Evolutionary conservation across 2,888 invertebrate genomes (phyloP).

Genomic region (Agonopterix heracliana): DNA sequence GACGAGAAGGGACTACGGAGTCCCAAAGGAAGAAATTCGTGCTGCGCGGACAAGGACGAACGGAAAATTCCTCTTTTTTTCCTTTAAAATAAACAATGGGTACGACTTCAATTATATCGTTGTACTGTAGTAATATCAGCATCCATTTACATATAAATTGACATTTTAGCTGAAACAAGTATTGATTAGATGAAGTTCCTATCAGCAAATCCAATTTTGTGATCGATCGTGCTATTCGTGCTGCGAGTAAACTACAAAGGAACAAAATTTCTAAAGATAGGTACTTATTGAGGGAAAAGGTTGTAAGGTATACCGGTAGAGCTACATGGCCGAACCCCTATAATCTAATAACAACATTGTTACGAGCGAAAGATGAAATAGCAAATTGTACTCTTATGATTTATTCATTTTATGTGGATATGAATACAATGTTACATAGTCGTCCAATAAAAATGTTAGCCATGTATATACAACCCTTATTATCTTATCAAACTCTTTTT

Average conservation of each 20-base stretch:
- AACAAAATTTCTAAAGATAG: background rate
- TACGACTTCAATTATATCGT: background rate
- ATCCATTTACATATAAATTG: constrained; percentile 30
- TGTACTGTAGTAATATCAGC: background rate
- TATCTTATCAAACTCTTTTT: too few relatives aligned
- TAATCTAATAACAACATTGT: constrained; percentile 27
- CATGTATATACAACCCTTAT: too few relatives aligned
- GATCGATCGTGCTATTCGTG: constrained; percentile 15
- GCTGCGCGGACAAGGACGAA: constrained; percentile 10
- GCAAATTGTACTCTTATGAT: background rate
- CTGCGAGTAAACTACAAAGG: constrained; percentile 5
- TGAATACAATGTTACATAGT: background rate
- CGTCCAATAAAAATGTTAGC: too few relatives aligned
- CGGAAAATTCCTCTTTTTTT: constrained; percentile 12
- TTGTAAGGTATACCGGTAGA: background rate
- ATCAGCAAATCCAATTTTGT: constrained; percentile 16
- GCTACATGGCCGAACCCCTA: constrained; percentile 19
- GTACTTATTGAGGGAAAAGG: background rate
- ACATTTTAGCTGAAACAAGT: constrained; percentile 8
- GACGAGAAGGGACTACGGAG: constrained; percentile 3
- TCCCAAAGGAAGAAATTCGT: constrained; percentile 6
- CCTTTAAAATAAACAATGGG: background rate
- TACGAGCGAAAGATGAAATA: constrained; percentile 2
- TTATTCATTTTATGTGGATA: background rate
- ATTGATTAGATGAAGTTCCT: constrained; percentile 4